A percentile compares a stretch with the other conserved stretches of the same genome.
These are phyloP conservation scores for Oryzias javanicus DNA, from an alignment of 2,113 vertebrate species.

Conservation along the genomic window DNA sequence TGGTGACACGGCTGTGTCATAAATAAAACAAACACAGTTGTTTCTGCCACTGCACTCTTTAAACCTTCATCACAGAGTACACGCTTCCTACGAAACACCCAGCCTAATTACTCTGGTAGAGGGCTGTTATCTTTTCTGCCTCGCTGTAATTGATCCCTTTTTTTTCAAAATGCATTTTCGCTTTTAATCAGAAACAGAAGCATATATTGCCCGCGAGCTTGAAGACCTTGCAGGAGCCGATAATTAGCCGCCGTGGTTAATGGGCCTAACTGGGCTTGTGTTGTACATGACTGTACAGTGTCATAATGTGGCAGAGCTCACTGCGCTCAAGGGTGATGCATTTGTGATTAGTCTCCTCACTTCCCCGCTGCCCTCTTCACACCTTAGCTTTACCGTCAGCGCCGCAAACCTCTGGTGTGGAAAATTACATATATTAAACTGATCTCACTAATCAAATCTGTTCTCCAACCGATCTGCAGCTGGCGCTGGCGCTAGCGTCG, in stretches of 20 bases:
- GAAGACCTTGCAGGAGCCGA: slow-evolving; percentile 71
- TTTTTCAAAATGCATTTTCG: slow-evolving; percentile 62
- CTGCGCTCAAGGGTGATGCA: slow-evolving; percentile 51
- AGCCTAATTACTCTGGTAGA: slow-evolving; percentile 75
- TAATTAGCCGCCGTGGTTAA: slow-evolving; percentile 80
- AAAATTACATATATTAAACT: slow-evolving; percentile 43
- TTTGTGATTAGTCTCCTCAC: slow-evolving; percentile 57
- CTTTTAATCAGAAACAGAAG: slow-evolving; percentile 78
- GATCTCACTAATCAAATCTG: slow-evolving; percentile 45
- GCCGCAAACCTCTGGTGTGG: slow-evolving; percentile 29
- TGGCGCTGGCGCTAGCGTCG: slow-evolving; percentile 20
- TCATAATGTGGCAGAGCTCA: slow-evolving; percentile 49
- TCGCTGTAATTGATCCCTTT: slow-evolving; percentile 72
- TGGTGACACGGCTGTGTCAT: slow-evolving; percentile 72
- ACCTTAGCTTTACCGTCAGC: slow-evolving; percentile 37
- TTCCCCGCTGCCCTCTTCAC: slow-evolving; percentile 53
- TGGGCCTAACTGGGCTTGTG: slow-evolving; percentile 61
- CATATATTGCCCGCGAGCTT: slow-evolving; percentile 64
- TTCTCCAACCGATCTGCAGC: slow-evolving; percentile 37
- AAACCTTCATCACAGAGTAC: slow-evolving; percentile 79
- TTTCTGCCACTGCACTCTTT: slow-evolving; percentile 75
- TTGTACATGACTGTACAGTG: slow-evolving; percentile 55
- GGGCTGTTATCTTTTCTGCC: slow-evolving; percentile 64
- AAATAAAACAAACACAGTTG: slow-evolving; percentile 81
- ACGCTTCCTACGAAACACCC: slow-evolving; percentile 71